Conservation (phyloP, 1,140 invertebrate species). For the Subanguina moxae region DNA sequence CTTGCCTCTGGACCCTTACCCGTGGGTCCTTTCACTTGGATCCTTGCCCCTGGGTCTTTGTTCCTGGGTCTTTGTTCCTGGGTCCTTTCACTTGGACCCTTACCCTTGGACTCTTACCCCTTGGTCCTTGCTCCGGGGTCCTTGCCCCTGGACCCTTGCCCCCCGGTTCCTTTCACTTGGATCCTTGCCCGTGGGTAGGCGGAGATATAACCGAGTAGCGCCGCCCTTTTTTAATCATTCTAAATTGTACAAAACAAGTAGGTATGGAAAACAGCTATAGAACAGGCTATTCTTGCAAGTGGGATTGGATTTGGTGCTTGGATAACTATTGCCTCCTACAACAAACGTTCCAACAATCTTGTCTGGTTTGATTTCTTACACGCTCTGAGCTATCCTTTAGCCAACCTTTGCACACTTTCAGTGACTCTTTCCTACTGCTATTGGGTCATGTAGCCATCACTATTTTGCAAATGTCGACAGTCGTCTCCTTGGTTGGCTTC, state of each 20-base stretch:
- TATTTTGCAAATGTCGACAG: constrained; percentile 43
- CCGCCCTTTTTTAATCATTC: no score
- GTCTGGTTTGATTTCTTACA: constrained; percentile 31
- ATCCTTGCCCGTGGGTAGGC: no score
- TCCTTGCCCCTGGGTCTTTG: no score
- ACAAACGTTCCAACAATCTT: constrained; percentile 57
- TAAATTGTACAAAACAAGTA: background rate
- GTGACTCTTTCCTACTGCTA: constrained; percentile 53
- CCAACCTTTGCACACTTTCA: constrained; percentile 25
- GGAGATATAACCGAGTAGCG: no score
- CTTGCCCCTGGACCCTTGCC: no score
- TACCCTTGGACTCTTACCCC: no score
- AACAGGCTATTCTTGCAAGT: constrained; percentile 56
- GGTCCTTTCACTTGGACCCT: no score
- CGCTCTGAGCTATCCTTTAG: background rate
- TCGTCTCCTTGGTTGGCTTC: constrained; percentile 50
- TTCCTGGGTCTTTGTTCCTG: no score
- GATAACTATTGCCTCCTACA: constrained; percentile 58
- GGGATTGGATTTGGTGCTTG: constrained; percentile 59
- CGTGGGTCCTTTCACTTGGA: no score
- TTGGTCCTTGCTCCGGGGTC: no score
- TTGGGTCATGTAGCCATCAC: constrained; percentile 46
- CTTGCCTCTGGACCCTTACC: no score
- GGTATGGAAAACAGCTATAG: constrained; percentile 55
- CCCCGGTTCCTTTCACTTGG: no score